Evolutionary conservation across 2,888 invertebrate genomes (phyloP), one percentile per base, ranked within the genome.

Genomic region (Morpho deidamia): DNA sequence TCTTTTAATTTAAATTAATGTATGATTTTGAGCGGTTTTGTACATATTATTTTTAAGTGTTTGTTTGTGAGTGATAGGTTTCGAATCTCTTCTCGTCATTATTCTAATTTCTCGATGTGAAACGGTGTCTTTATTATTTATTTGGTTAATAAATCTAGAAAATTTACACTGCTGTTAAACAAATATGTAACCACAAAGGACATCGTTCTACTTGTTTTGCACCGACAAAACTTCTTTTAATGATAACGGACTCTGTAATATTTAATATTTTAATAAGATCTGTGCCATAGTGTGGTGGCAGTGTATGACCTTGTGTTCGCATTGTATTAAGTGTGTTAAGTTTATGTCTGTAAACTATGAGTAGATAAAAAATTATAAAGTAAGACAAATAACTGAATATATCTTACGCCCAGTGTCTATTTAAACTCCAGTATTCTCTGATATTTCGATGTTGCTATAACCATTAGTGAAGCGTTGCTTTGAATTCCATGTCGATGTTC

Each of bases 31-130:
- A 80, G 78, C 72, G 81, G 50, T 50, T 78, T 77, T 89, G 88
- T 89, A 89, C 71, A 89, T 89, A 89, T 87, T 85, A 81, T 86
- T 87, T 84, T 87, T 85, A 86, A 83, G 85, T 76, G 79, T 82
- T 80, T 77, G 80, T 77, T 76, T 83, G 84, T 74, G 83, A 81
- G 85, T 85, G 83, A 81, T 85, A 81, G 83, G 81, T 83, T 81
- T 79, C 82, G 88, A 89, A 89, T 89, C 88, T 89, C 88, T 78
- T 78, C 72, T 71, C 69, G 71, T 76, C 71, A 68, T 76, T 76
- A 75, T 76, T 67, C 72, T 69, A 73, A 74, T 71, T 72, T 74
- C 68, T 73, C 70, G 63, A 72, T 69, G 65, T 69, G 56, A 66
- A 65, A 60, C 51, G 58, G 51, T 59, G 61, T 64, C 60, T 63